phyloP scores from a whole-genome alignment of 2,113 vertebrate genomes.

The Elgaria multicarinata region DNA sequence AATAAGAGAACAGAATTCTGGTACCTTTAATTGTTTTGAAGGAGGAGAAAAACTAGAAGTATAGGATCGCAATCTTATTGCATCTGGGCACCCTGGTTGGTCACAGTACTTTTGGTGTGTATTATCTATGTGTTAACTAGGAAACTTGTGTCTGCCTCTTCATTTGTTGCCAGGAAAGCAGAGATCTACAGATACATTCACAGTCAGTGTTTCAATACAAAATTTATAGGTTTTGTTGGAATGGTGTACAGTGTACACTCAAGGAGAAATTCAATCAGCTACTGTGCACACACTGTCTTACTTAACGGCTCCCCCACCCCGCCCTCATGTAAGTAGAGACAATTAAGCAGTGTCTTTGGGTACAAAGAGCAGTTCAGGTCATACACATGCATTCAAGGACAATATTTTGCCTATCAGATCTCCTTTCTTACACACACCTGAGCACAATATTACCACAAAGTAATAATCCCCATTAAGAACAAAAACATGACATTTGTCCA shows the following conservation, averaged over 20 bases:
- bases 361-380: background rate
- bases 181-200: conserved; percentile 8
- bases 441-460: background rate
- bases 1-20: background rate
- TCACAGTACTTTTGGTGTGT: background rate
- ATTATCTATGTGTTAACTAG: background rate
- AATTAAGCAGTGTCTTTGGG: background rate
- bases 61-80: no score
- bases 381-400: fast-evolving
- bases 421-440: background rate
- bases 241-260: fast-evolving
- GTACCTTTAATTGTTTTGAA: background rate
- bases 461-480: background rate
- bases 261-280: fast-evolving
- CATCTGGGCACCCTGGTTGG: background rate
- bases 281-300: fast-evolving
- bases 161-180: background rate
- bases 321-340: fast-evolving
- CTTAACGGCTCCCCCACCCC: background rate
- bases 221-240: background rate
- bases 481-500: background rate
- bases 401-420: background rate
- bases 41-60: background rate
- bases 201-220: background rate
- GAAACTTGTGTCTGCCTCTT: background rate